Conservation (phyloP, 2,888 invertebrate genomes). For the Catonia carolina region DNA sequence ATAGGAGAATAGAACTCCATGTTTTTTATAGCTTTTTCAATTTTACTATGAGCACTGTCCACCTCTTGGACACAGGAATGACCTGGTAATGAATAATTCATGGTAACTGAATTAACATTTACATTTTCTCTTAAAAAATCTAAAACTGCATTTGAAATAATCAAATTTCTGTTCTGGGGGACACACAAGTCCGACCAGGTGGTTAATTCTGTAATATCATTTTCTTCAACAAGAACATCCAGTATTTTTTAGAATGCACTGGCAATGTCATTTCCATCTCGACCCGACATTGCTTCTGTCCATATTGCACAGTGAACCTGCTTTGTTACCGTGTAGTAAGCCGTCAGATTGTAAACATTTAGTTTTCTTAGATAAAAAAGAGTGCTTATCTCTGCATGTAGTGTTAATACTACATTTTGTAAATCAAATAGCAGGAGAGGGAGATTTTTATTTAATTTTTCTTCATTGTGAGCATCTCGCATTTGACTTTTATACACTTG, state of each 20-base stretch:
- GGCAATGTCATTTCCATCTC: slow-evolving; percentile 12
- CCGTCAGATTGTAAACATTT: slow-evolving; percentile 12
- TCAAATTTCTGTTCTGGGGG: slow-evolving; percentile 5
- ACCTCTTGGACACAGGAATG: slow-evolving; percentile 17
- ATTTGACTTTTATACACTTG: not conserved
- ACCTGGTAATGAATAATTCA: slow-evolving; percentile 15
- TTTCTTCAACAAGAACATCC: slow-evolving; percentile 8
- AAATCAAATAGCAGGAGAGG: slow-evolving; percentile 17
- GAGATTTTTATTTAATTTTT: not conserved
- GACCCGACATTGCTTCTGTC: not conserved
- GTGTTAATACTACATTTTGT: slow-evolving; percentile 4
- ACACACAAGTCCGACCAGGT: slow-evolving; percentile 15
- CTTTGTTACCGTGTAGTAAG: slow-evolving; percentile 15
- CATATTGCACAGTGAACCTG: slow-evolving; percentile 14
- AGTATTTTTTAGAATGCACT: slow-evolving; percentile 9
- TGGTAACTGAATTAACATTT: not conserved
- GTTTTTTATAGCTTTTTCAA: slow-evolving; percentile 4
- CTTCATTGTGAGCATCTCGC: not conserved
- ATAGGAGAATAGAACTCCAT: not conserved
- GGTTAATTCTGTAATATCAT: slow-evolving; percentile 4
- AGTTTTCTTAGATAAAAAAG: slow-evolving; percentile 17
- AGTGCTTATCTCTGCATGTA: slow-evolving; percentile 10
- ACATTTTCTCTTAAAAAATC: slow-evolving; percentile 5
- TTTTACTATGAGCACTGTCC: slow-evolving; percentile 6
- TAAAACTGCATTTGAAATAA: slow-evolving; percentile 17